Conservation (phyloP, 1,140 invertebrate species). For the Carposina sasakii region DNA sequence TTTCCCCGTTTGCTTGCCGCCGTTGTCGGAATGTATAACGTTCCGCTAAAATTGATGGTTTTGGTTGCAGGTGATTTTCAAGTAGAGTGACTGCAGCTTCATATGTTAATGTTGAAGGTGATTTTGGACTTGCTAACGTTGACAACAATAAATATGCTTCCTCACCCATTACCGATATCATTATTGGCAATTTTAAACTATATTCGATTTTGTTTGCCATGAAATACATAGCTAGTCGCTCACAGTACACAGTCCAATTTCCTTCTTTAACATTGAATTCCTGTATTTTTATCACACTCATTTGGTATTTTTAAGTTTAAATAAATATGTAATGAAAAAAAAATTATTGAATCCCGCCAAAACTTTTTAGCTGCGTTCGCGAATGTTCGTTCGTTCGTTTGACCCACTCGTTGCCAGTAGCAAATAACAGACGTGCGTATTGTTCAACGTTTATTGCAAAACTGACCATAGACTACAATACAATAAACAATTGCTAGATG, state of each 20-base stretch:
- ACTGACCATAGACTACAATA: no score
- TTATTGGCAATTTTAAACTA: not conserved
- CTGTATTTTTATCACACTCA: not conserved
- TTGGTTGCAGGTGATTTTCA: slow-evolving; percentile 6
- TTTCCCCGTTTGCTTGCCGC: slow-evolving; percentile 6
- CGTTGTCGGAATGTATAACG: slow-evolving; percentile 8
- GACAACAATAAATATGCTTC: slow-evolving; percentile 3
- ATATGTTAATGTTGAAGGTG: not conserved
- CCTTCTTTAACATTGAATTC: not conserved
- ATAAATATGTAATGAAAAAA: no score
- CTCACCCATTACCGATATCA: slow-evolving; percentile 8
- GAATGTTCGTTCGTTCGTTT: no score
- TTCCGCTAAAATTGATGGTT: slow-evolving; percentile 5
- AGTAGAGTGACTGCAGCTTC: not conserved
- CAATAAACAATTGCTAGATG: no score
- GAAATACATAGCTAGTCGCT: not conserved
- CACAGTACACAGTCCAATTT: slow-evolving; percentile 3
- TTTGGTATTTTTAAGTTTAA: no score
- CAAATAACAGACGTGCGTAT: no score
- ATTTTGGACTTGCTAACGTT: slow-evolving; percentile 3
- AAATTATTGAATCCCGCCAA: no score
- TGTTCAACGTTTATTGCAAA: no score
- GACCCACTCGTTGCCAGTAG: no score
- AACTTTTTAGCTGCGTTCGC: no score
- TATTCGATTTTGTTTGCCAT: not conserved